Conservation (phyloP, 2,888 invertebrate species). For the Leucophenga maculata region DNA sequence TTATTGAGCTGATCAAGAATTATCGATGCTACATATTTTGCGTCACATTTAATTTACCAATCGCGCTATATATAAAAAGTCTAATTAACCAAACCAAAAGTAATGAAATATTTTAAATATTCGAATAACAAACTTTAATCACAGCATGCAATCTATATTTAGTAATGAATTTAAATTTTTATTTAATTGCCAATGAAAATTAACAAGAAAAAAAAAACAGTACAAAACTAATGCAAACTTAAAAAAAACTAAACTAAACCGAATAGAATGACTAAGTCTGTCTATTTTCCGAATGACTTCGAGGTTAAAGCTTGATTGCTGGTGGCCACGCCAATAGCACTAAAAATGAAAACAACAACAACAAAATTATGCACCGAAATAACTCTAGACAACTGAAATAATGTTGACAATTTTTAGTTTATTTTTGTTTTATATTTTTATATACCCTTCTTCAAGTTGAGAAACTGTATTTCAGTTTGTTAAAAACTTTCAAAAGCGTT, state of each 20-base stretch:
- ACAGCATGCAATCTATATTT: constrained; percentile 17
- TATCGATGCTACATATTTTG: too few species aligned
- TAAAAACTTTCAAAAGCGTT: neutral
- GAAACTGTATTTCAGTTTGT: neutral
- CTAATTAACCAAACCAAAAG: too few species aligned
- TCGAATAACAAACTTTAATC: neutral
- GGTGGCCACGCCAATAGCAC: neutral
- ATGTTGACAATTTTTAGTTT: neutral
- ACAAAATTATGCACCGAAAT: neutral
- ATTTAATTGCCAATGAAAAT: constrained; percentile 2
- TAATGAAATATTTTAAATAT: too few species aligned
- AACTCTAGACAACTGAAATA: neutral
- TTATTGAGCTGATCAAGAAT: too few species aligned
- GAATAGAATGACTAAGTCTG: neutral
- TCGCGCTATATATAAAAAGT: too few species aligned
- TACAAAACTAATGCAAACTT: neutral
- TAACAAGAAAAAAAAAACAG: neutral
- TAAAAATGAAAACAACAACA: neutral
- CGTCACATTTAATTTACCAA: too few species aligned
- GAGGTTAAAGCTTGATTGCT: neutral
- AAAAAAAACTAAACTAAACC: neutral
- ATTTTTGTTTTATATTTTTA: neutral
- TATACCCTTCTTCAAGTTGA: neutral
- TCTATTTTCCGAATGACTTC: neutral
- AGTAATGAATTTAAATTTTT: constrained; percentile 15